A percentile compares a stretch with the other conserved stretches of the same genome.
These are phyloP conservation scores for Heterochromis multidens DNA, from an alignment of 2,113 vertebrate species.

Conservation along the genomic window DNA sequence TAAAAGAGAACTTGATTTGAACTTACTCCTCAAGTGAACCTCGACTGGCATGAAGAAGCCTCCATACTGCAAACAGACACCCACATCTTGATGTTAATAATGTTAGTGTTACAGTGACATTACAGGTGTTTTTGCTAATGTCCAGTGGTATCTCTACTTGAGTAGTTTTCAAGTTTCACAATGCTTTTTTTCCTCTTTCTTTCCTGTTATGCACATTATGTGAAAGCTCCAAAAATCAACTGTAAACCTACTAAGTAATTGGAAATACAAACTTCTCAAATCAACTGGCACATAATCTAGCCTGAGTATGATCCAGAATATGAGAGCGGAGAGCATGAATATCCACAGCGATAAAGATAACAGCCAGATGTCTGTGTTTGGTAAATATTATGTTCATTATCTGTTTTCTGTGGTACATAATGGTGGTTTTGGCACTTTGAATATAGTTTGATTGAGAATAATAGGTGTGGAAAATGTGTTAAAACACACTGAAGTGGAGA, in stretches of 20 bases:
- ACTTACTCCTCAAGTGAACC: background rate
- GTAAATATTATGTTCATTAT: background rate
- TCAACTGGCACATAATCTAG: background rate
- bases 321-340: background rate
- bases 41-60: background rate
- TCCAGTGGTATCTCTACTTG: background rate
- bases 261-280: background rate
- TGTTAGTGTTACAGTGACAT: background rate
- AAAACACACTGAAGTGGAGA: background rate
- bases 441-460: background rate
- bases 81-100: background rate
- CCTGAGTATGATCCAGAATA: background rate
- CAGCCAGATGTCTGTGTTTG: background rate
- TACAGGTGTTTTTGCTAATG: background rate
- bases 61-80: background rate
- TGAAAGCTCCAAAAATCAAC: no score
- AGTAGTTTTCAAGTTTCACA: no score
- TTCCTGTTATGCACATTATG: background rate
- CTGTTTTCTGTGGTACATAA: background rate
- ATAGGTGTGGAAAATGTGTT: background rate
- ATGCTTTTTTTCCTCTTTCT: rapidly evolving
- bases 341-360: background rate
- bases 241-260: no score
- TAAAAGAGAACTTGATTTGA: background rate
- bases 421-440: background rate